phyloP scores from a whole-genome alignment of 64 coral and sea anemone species.

The Montipora cactus region DNA sequence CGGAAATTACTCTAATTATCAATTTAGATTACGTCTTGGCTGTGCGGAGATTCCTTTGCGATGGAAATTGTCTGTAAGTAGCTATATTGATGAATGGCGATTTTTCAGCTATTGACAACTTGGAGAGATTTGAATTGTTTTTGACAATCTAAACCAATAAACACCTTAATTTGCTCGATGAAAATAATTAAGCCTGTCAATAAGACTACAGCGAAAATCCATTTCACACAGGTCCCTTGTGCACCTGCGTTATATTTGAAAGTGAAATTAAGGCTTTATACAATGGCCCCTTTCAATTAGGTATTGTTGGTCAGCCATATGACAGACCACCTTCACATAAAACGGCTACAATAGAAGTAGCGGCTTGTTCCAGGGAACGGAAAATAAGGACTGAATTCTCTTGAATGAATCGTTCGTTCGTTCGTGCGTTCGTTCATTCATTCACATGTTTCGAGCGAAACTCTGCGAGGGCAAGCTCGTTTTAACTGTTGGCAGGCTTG shows the following conservation, averaged over 20 bases:
- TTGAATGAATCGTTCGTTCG: conserved; percentile 26
- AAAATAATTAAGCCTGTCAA: conserved; percentile 91
- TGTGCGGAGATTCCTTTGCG: conserved; percentile 6
- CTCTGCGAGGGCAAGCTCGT: conserved; percentile 6
- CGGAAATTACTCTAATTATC: conserved; percentile 45
- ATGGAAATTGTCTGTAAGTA: conserved; percentile 52
- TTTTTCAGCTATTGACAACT: conserved; percentile 42
- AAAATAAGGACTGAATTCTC: not conserved
- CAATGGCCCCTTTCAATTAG: conserved; percentile 85
- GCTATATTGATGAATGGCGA: conserved; percentile 39
- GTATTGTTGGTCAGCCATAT: conserved; percentile 72
- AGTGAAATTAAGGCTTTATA: conserved; percentile 76
- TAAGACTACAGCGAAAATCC: conserved; percentile 76
- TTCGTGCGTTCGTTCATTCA: not conserved
- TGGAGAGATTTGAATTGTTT: conserved; percentile 66
- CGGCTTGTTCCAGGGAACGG: conserved; percentile 29
- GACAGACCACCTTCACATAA: conserved; percentile 9
- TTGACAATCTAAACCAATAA: conserved; percentile 84
- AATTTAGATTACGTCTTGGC: conserved; percentile 28
- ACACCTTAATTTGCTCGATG: conserved; percentile 89
- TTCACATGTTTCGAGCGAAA: conserved; percentile 8
- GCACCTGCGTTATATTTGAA: conserved; percentile 86
- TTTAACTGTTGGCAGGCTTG: conserved; percentile 6
- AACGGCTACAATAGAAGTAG: conserved; percentile 51
- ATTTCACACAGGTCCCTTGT: conserved; percentile 64